These are phyloP conservation scores for Macquaria australasica DNA, from an alignment of 2,113 vertebrate species.

Conservation along the genomic window DNA sequence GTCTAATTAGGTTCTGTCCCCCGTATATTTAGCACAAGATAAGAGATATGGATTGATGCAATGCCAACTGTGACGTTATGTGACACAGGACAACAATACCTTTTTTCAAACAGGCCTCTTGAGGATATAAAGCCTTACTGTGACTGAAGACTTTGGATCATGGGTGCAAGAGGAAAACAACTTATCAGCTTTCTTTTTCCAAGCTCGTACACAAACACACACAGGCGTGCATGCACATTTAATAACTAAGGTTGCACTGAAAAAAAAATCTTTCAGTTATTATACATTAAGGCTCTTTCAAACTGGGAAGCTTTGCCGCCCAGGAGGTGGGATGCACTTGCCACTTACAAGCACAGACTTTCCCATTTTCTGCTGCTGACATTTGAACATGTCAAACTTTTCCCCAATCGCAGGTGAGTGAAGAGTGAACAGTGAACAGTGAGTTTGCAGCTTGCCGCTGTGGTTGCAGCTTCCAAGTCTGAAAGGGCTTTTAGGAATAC, in stretches of 20 bases:
- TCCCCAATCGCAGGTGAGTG: neutral
- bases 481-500: slow-evolving; percentile 28
- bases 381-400: slow-evolving; percentile 7
- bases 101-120: slow-evolving; percentile 1
- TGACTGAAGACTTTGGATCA: slow-evolving; percentile 16
- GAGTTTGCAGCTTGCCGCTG: neutral
- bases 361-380: neutral
- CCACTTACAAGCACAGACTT: neutral
- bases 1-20: slow-evolving; percentile 18
- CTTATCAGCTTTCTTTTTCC: neutral
- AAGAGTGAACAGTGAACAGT: neutral
- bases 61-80: slow-evolving; percentile 47
- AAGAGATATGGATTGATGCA: slow-evolving; percentile 48
- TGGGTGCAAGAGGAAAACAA: slow-evolving; percentile 15
- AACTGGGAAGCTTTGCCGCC: slow-evolving; percentile 10
- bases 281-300: slow-evolving; percentile 19
- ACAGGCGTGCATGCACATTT: slow-evolving; percentile 6
- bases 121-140: slow-evolving; percentile 25
- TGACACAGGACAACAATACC: slow-evolving; percentile 21
- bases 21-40: slow-evolving; percentile 10
- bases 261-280: slow-evolving; percentile 10
- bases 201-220: neutral
- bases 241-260: neutral
- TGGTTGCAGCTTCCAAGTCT: slow-evolving; percentile 14
- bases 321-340: neutral